Evolutionary conservation across 1,140 invertebrate genomes (phyloP).

Genomic region (Arion vulgaris): DNA sequence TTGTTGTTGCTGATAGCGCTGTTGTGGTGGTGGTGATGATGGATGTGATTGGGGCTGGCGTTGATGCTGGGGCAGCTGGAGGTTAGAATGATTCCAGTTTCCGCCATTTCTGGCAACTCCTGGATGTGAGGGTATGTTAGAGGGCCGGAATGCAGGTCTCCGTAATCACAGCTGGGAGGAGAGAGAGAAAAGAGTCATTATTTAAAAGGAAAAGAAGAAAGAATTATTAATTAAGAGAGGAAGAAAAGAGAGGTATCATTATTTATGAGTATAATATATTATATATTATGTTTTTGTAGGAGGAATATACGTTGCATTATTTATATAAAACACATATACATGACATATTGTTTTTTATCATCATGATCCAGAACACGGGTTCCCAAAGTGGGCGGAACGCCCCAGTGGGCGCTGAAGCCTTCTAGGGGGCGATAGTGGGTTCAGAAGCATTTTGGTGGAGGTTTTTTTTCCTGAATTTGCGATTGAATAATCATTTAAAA

Average conservation of each 20-base stretch:
- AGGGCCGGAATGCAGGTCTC: conserved; percentile 11
- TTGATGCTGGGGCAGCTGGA: conserved; percentile 30
- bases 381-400: too few species aligned
- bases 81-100: conserved; percentile 24
- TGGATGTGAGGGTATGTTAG: neutral
- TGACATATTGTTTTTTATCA: too few species aligned
- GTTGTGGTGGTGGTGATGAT: conserved; percentile 11
- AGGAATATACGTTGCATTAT: too few species aligned
- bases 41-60: conserved; percentile 16
- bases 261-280: too few species aligned
- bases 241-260: conserved; percentile 7
- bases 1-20: conserved; percentile 14
- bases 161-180: conserved; percentile 29
- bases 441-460: too few species aligned
- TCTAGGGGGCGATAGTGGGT: too few species aligned
- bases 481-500: too few species aligned
- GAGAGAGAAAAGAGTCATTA: neutral
- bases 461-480: too few species aligned
- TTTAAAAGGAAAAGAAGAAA: neutral
- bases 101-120: conserved; percentile 27
- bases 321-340: too few species aligned
- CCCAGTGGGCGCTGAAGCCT: too few species aligned
- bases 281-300: too few species aligned
- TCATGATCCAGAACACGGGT: too few species aligned
- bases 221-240: neutral